Percentiles rank a stretch among this genome's conserved stretches.
Conservation (phyloP, 2,888 invertebrate species). For the Azorinus chamasolen region DNA sequence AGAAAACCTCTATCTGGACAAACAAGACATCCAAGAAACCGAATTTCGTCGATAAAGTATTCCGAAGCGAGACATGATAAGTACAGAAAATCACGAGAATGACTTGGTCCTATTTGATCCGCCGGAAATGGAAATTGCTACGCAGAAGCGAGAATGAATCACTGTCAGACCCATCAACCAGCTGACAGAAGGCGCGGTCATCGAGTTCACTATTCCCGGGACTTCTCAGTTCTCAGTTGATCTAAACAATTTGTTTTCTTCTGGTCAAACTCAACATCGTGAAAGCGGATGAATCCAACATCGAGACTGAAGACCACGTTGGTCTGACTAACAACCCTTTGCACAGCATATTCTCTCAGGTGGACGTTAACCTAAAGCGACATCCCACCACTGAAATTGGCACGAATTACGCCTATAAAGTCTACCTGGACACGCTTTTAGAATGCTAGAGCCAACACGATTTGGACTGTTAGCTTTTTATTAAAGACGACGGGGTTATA, state of each 20-base stretch:
- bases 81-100: constrained; percentile 4
- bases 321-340: too few relatives aligned
- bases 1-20: neutral
- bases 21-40: constrained; percentile 1
- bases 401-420: constrained; percentile 32
- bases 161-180: too few relatives aligned
- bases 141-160: constrained; percentile 11
- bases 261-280: too few relatives aligned
- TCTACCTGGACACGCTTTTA: too few relatives aligned
- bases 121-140: constrained; percentile 9
- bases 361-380: constrained; percentile 32
- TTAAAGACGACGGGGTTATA: constrained; percentile 22
- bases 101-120: neutral
- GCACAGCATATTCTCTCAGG: too few relatives aligned
- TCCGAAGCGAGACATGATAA: too few relatives aligned
- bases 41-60: neutral
- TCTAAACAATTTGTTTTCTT: constrained; percentile 12
- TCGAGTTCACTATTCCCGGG: constrained; percentile 42
- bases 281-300: constrained; percentile 19
- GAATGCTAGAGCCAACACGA: too few relatives aligned
- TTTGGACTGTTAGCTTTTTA: too few relatives aligned
- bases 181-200: constrained; percentile 12
- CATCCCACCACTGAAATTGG: constrained; percentile 31
- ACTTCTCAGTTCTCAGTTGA: constrained; percentile 19
- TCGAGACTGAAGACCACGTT: constrained; percentile 6